Percentiles rank a stretch among this genome's conserved stretches.
Evolutionary conservation across 2,888 invertebrate genomes (phyloP).

Genomic region (Synergus laeviventris): DNA sequence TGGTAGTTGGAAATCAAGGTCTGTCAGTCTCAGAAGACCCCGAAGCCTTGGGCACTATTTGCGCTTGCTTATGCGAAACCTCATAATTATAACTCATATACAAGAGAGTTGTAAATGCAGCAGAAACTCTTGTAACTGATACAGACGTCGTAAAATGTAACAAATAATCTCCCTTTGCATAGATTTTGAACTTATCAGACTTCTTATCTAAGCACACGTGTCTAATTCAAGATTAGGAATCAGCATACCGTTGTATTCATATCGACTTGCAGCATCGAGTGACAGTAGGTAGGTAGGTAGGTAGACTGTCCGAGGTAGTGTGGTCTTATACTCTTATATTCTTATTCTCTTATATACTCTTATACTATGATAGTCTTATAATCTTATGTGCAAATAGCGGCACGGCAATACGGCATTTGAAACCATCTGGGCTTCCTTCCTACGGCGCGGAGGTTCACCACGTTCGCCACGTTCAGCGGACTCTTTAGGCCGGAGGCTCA

Average conservation of each 20-base stretch:
- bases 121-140: conserved; percentile 29
- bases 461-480: neutral
- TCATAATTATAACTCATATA: neutral
- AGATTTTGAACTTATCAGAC: conserved; percentile 17
- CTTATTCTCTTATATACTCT: too few species aligned
- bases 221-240: conserved; percentile 33
- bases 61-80: neutral
- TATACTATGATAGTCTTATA: too few species aligned
- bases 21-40: neutral
- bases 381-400: too few species aligned
- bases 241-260: conserved; percentile 28
- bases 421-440: neutral
- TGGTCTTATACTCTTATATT: neutral
- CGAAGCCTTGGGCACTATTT: neutral
- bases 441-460: conserved; percentile 35
- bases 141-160: conserved; percentile 19
- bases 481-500: conserved; percentile 58
- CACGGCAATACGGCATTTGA: too few species aligned
- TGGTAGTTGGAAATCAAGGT: too few species aligned
- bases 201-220: conserved; percentile 32
- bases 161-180: conserved; percentile 10
- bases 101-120: conserved; percentile 11
- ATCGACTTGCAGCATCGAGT: conserved; percentile 22
- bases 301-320: conserved; percentile 5
- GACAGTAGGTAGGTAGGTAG: conserved; percentile 22